phyloP scores from a whole-genome alignment of 2,888 invertebrate genomes.

The Steromphala cineraria region DNA sequence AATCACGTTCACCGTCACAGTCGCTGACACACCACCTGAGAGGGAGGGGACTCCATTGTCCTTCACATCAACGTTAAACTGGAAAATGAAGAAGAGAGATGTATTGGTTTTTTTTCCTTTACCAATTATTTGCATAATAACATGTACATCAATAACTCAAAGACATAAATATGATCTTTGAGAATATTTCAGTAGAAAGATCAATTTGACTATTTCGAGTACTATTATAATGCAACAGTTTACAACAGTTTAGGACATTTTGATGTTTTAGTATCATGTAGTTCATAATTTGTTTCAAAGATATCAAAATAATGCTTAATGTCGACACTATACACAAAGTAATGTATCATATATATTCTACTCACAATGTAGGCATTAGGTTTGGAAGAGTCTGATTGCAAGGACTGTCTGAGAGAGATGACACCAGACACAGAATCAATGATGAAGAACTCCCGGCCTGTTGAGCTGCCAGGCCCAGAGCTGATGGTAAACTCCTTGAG shows the following conservation, averaged over 20 bases:
- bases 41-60: constrained; percentile 93
- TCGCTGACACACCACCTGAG: constrained; percentile 82
- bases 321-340: background rate
- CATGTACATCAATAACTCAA: no score
- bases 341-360: background rate
- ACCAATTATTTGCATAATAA: no score
- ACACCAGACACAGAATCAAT: constrained; percentile 51
- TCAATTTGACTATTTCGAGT: no score
- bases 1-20: constrained; percentile 56
- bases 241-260: no score
- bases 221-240: no score
- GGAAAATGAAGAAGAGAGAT: background rate
- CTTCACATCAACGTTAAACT: constrained; percentile 84
- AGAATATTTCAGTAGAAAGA: no score
- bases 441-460: constrained; percentile 56
- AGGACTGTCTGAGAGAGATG: constrained; percentile 52
- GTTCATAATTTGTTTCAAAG: no score
- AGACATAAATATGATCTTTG: no score
- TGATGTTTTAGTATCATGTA: no score
- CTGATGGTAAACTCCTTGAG: constrained; percentile 42
- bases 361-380: constrained; percentile 34
- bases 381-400: constrained; percentile 48
- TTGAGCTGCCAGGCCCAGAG: constrained; percentile 37
- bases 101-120: no score
- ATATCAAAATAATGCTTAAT: no score